These are phyloP conservation scores for Acleris literana DNA, from an alignment of 2,888 invertebrate genomes.

Conservation along the genomic window DNA sequence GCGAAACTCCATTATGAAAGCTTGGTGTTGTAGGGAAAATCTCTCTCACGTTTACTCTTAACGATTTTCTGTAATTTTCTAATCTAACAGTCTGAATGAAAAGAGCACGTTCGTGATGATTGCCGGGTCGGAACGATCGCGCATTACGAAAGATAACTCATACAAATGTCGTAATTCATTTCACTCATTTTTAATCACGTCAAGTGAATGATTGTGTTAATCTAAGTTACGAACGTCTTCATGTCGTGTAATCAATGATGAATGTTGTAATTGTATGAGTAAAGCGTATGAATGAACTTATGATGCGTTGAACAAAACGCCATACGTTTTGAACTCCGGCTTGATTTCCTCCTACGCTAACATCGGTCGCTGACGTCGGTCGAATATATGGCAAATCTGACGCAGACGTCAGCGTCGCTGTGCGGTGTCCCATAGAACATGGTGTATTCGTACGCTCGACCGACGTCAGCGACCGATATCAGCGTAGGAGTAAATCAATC, in stretches of 20 bases:
- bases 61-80: slow-evolving; percentile 56
- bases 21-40: neutral
- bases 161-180: slow-evolving; percentile 31
- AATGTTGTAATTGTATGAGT: neutral
- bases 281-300: neutral
- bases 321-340: too few relatives aligned
- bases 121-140: slow-evolving; percentile 51
- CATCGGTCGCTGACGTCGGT: too few relatives aligned
- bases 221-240: slow-evolving; percentile 25
- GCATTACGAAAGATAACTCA: slow-evolving; percentile 53
- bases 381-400: too few relatives aligned
- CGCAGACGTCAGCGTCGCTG: too few relatives aligned
- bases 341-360: too few relatives aligned
- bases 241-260: slow-evolving; percentile 17
- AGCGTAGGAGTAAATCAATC: too few relatives aligned
- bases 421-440: too few relatives aligned
- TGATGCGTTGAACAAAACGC: neutral
- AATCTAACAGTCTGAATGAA: slow-evolving; percentile 60
- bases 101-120: slow-evolving; percentile 58
- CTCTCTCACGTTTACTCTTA: slow-evolving; percentile 41
- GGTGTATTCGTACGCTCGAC: too few relatives aligned
- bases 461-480: too few relatives aligned
- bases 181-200: slow-evolving; percentile 29
- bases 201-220: slow-evolving; percentile 27
- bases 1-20: too few relatives aligned